Percentiles rank a stretch among this genome's conserved stretches.
Conservation (phyloP, 2,113 vertebrate species). For the Erythrocebus patas region DNA sequence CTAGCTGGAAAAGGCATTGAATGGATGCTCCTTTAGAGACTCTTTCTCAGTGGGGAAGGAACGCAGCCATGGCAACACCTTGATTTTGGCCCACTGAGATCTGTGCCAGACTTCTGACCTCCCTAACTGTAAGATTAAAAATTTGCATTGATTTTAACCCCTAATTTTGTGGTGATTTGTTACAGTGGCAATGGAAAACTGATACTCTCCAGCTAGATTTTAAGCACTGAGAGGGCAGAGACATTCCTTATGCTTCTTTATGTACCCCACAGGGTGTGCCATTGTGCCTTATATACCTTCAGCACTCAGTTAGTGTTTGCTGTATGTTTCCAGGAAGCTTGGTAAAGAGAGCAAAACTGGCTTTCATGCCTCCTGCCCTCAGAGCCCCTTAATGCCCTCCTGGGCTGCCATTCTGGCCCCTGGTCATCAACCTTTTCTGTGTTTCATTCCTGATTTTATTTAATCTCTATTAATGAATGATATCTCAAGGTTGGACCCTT, state of each 20-base stretch:
- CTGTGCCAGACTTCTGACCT: not conserved
- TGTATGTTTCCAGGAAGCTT: not conserved
- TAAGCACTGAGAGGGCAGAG: not conserved
- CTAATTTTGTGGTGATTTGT: not conserved
- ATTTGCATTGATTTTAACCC: not conserved
- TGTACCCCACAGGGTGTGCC: too few relatives aligned
- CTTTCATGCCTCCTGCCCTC: not conserved
- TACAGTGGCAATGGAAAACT: not conserved
- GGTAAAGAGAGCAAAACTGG: not conserved
- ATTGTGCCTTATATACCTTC: not conserved
- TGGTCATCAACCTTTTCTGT: not conserved
- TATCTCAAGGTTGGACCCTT: not conserved
- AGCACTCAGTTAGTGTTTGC: not conserved
- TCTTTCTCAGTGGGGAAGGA: not conserved
- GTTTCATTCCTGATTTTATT: not conserved
- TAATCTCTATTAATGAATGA: not conserved
- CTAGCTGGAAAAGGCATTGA: not conserved
- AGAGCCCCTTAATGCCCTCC: not conserved
- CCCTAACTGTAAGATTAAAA: not conserved
- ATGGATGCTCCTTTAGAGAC: not conserved
- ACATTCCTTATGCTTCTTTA: not conserved
- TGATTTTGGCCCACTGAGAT: not conserved
- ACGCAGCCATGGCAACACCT: not conserved
- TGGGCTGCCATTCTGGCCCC: not conserved
- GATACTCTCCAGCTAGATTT: not conserved